These are phyloP conservation scores for Rhipidura dahli DNA, from an alignment of 2,113 vertebrate species.

Conservation along the genomic window DNA sequence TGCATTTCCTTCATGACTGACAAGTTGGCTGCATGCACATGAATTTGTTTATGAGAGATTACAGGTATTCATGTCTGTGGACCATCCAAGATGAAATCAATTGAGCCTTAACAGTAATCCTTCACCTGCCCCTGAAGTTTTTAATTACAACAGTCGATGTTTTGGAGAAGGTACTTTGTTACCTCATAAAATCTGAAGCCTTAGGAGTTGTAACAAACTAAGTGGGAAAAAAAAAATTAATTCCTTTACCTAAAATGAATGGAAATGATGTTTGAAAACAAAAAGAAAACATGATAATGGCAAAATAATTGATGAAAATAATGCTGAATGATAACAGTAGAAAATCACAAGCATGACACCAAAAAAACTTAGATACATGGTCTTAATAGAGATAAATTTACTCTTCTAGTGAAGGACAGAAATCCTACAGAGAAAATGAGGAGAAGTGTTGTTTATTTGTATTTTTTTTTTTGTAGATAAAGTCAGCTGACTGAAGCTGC, in stretches of 20 bases:
- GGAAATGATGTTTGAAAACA: not conserved
- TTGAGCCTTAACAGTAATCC: conserved; percentile 9
- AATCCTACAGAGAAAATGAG: not conserved
- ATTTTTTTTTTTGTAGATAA: not conserved
- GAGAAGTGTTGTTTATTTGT: not conserved
- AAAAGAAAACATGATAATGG: not conserved
- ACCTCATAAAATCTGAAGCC: not conserved
- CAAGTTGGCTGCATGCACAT: not conserved
- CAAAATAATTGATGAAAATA: not conserved
- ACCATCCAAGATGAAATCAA: conserved; percentile 3
- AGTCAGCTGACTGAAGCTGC: not conserved
- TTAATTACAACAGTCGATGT: conserved; percentile 11
- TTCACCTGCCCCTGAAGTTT: not conserved
- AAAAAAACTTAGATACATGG: not conserved
- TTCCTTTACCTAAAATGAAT: not conserved
- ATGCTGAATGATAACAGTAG: not conserved
- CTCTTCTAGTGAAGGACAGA: not conserved
- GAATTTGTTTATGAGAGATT: not conserved
- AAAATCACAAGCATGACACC: not conserved
- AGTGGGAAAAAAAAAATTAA: not conserved
- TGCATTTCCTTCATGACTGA: not conserved
- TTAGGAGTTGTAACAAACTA: not conserved
- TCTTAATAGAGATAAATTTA: not conserved
- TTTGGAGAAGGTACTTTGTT: not conserved
- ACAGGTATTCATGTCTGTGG: not conserved